Evolutionary conservation across 2,888 invertebrate species (phyloP), one percentile per base, ranked within the genome.

Genomic region (Leptopterna dolabrata): DNA sequence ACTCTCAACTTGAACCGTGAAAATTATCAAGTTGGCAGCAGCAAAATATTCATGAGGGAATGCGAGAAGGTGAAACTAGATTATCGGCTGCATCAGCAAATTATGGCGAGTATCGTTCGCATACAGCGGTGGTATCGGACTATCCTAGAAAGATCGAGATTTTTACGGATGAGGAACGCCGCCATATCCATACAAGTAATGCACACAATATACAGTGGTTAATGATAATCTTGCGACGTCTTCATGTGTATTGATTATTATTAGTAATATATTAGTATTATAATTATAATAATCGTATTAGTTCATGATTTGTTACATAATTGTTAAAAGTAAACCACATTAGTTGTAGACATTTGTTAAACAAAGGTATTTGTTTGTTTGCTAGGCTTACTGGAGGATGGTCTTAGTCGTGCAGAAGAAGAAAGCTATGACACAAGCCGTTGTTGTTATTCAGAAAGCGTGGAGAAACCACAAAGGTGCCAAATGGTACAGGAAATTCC

Each of bases 1-100:
- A 96, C 95, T 9, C 93, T 97, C 89, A 96, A 97, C 91, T 93
- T 98, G 89, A 97, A 98, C 91, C 94, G 95, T 88, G 96, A 97
- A 91, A 97, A 98, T 92, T 97, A 97, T 93, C 98, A 98, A 92
- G 93, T 98, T 90, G 96, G 96, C 85, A 94, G 94, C 87, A 96
- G 96, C 24, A 98, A 98, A 93, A 96, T 98, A 89, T 98, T 98
- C 91, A 94, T 98, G 93, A 94, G 98, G 63, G 98, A 98, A 92
- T 96, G 97, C 41, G 98, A 98, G 92, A 98, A 98, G 92, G 95
- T 97, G 90, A 96, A 97, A 91, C 93, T 98, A 89, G 98, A 99
- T 91, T 96, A 97, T 91, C 95, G 96, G 90, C 93, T 99, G 85
- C 98, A 99, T 92, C 96, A 97, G 91, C 97, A 97, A 92, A 98